These are phyloP conservation scores for Himalopsyche japonica DNA, from an alignment of 2,888 invertebrate genomes.

Conservation along the genomic window DNA sequence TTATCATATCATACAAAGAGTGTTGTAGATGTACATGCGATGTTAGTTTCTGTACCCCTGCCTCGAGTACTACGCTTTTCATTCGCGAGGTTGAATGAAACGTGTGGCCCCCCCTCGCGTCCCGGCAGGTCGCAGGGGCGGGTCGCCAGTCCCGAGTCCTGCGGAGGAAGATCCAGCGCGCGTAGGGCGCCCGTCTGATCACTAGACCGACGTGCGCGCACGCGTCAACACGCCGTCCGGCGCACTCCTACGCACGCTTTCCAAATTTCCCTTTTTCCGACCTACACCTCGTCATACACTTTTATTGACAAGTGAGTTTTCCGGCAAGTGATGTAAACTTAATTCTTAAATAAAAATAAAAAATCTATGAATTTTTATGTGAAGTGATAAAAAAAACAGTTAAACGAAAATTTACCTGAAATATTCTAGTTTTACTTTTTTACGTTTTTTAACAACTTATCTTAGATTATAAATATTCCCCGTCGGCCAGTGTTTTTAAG, in stretches of 20 bases:
- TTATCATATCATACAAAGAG: no score
- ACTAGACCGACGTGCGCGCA: conserved; percentile 51
- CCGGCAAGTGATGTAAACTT: not conserved
- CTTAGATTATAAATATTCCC: no score
- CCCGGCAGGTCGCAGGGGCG: conserved; percentile 1
- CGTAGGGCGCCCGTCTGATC: conserved; percentile 12
- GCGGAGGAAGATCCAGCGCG: not conserved
- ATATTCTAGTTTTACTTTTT: no score
- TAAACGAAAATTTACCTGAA: no score
- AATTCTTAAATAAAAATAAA: no score
- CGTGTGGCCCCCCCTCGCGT: not conserved
- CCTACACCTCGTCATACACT: not conserved
- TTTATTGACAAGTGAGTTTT: not conserved
- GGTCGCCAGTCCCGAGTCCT: not conserved
- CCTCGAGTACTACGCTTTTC: not conserved
- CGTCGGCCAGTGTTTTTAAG: no score
- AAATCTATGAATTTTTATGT: no score
- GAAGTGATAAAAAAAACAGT: no score
- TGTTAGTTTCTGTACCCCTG: not conserved
- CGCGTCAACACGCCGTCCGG: conserved; percentile 46
- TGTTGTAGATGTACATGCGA: not conserved
- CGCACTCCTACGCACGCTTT: conserved; percentile 43
- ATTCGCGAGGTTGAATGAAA: not conserved
- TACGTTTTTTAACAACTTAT: no score
- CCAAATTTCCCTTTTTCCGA: conserved; percentile 1